Base-by-base conservation (phyloP, 2,797 vertebrate species). In the Calcarius lapponicus region DNA sequence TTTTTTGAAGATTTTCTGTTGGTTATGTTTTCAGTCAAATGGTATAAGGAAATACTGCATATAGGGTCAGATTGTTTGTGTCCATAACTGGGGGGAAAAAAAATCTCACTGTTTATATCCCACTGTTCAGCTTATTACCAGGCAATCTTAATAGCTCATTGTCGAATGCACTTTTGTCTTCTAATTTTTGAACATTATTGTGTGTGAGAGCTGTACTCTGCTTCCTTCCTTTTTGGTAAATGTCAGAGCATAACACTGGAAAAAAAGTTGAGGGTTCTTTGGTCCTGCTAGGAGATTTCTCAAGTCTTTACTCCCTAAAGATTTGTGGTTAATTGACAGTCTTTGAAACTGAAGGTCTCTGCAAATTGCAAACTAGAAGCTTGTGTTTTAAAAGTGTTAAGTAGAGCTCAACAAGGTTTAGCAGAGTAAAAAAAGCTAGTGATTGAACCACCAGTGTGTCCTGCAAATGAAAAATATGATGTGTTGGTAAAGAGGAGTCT, bases 301-400 rank as follows among this genome's bases (percentile, higher is more conserved):
- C 51, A 81, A 11, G 58, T 70, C 67, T 91, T 73, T 40, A 12
- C 9, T 74, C 76, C 62, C 60, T 76, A 21, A 79, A 85, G 84
- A 51, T 56, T 32, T 54, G 53, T 51, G 9, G 34, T 73, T 91
- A 85, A 76, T 60, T 81, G 78, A 17, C 11, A 42, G 58, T 70
- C 86, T 86, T 88, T 89, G 74, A 95, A 94, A 67, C 18, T 17
- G 36, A 69, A 47, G 19, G 53, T 86, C 70, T 93, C 73, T 93
- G 66, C 60, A 89, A 87, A 85, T 48, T 92, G 48, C 66, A 93
- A 36, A 53, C 26, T 36, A 32, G 29, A 80, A 64, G 11, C 26
- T 72, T 2, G 1, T 72, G 22, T 69, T 88, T 69, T 19, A 72
- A 34, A 84, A 47, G 20, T 28, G 40, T 66, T 32, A 87, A 82